A percentile compares a stretch with the other conserved stretches of the same genome.
These are phyloP conservation scores for Eupsilia transversa DNA, from an alignment of 2,888 invertebrate genomes.

Conservation along the genomic window DNA sequence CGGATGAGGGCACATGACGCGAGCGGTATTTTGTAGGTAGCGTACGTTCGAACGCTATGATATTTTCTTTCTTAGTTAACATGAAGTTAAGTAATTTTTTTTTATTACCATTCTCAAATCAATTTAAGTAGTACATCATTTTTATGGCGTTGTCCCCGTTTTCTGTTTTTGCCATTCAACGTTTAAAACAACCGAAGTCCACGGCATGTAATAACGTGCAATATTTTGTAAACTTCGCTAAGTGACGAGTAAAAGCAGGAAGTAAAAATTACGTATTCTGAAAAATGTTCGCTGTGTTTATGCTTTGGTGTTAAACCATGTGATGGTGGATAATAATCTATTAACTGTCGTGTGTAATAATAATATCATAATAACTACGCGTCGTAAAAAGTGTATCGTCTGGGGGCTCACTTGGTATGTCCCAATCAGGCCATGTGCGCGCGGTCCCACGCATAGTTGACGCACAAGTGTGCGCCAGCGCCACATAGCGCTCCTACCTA, in stretches of 20 bases:
- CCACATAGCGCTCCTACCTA: constrained; percentile 82
- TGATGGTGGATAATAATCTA: constrained; percentile 55
- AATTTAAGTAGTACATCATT: too few species aligned
- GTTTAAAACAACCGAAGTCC: constrained; percentile 41
- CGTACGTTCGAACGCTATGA: constrained; percentile 37
- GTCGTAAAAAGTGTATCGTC: constrained; percentile 88
- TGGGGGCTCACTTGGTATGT: constrained; percentile 88
- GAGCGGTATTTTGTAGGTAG: constrained; percentile 55
- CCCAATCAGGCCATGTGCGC: constrained; percentile 90
- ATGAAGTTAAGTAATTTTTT: background rate
- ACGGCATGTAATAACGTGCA: constrained; percentile 50
- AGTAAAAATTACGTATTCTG: constrained; percentile 57
- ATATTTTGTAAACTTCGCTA: constrained; percentile 64
- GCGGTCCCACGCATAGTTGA: constrained; percentile 89
- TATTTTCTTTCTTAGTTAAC: constrained; percentile 26
- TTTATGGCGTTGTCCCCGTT: background rate
- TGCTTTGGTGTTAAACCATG: constrained; percentile 45
- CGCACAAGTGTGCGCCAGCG: constrained; percentile 89
- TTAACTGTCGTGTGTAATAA: constrained; percentile 77
- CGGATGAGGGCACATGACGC: constrained; percentile 75
- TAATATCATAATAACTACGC: constrained; percentile 62
- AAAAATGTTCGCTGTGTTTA: constrained; percentile 59
- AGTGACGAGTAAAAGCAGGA: constrained; percentile 61
- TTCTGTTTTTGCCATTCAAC: constrained; percentile 35
- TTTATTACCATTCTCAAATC: background rate